Evolutionary conservation across 2,797 vertebrate species (phyloP).

Genomic region (Pelochelys cantorii): DNA sequence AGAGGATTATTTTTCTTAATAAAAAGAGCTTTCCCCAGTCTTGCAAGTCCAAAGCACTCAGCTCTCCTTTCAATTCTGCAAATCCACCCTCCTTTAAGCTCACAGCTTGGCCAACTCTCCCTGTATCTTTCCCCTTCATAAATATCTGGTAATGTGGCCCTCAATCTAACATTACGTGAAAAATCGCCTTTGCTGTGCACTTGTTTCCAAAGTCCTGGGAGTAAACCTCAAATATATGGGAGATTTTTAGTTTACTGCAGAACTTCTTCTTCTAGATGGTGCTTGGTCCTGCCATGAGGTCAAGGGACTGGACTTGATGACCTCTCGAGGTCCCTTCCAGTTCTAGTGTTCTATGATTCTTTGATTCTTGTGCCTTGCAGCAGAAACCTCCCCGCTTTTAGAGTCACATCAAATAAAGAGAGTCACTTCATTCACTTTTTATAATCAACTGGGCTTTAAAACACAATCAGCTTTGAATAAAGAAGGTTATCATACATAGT

Average conservation of each 20-base stretch:
- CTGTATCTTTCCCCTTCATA: constrained; percentile 37
- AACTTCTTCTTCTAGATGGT: neutral
- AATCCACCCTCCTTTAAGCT: constrained; percentile 45
- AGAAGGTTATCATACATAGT: neutral
- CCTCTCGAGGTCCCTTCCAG: too few species aligned
- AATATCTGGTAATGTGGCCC: constrained; percentile 21
- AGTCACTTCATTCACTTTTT: neutral
- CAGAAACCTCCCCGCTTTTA: neutral
- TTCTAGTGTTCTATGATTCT: too few species aligned
- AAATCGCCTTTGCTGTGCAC: neutral
- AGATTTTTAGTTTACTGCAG: constrained; percentile 2
- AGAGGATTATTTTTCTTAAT: constrained; percentile 72
- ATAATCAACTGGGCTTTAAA: neutral
- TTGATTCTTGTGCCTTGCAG: neutral
- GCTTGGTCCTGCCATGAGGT: too few species aligned
- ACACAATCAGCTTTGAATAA: neutral
- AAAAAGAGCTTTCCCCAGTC: constrained; percentile 63
- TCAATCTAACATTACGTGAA: neutral
- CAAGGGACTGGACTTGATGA: too few species aligned
- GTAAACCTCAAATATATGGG: constrained; percentile 15
- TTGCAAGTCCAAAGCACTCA: constrained; percentile 41
- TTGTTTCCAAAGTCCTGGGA: constrained; percentile 10
- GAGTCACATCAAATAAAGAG: neutral
- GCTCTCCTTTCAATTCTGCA: constrained; percentile 46
- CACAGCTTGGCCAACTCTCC: neutral